These are phyloP conservation scores for Sphenodon punctatus DNA, from an alignment of 2,797 vertebrate species.

Conservation along the genomic window DNA sequence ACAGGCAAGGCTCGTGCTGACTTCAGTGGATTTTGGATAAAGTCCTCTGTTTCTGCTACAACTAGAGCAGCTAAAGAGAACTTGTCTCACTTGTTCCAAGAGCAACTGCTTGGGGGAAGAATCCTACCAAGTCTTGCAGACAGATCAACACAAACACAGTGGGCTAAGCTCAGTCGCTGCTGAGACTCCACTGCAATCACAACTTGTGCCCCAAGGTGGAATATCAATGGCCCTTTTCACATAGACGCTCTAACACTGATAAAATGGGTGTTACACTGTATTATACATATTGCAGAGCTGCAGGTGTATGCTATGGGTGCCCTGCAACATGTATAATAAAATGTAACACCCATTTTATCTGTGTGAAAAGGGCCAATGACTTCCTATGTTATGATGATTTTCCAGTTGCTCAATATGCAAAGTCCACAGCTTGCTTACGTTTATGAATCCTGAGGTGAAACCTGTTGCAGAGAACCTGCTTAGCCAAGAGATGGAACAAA, in stretches of 20 bases:
- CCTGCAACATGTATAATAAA: too few relatives aligned
- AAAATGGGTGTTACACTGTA: too few relatives aligned
- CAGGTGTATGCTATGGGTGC: too few relatives aligned
- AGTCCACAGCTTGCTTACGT: neutral
- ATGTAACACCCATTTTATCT: too few relatives aligned
- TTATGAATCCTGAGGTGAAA: neutral
- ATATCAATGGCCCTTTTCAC: too few relatives aligned
- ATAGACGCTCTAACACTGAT: too few relatives aligned
- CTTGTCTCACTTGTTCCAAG: neutral
- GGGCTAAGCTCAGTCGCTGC: neutral
- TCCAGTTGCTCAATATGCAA: neutral
- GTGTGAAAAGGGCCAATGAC: too few relatives aligned
- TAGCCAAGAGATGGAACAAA: neutral
- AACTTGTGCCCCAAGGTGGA: too few relatives aligned
- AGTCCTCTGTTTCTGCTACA: neutral
- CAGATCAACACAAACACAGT: neutral
- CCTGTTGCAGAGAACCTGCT: neutral
- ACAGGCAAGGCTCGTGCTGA: neutral
- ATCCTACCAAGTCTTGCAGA: neutral
- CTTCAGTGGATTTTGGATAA: neutral
- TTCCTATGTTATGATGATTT: neutral
- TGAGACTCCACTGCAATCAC: neutral
- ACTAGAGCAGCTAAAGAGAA: neutral
- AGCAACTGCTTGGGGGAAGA: neutral
- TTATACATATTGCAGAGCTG: too few relatives aligned